These are phyloP conservation scores for Rattus rattus DNA, from an alignment of 2,113 vertebrate species.

Conservation along the genomic window DNA sequence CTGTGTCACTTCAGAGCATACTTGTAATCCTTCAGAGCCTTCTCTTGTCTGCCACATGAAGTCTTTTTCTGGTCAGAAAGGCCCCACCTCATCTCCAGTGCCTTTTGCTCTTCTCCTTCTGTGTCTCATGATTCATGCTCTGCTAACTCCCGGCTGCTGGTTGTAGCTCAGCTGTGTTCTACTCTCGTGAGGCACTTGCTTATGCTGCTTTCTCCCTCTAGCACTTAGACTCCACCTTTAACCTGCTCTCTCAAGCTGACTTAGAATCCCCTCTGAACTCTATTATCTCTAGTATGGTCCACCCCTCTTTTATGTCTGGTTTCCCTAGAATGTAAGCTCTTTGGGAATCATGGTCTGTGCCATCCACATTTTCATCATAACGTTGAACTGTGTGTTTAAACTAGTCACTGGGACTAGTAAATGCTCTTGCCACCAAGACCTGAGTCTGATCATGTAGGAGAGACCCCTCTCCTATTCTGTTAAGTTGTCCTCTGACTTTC, in stretches of 20 bases:
- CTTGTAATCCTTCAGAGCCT: not conserved
- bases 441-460: not conserved
- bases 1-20: not conserved
- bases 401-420: not conserved
- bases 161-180: conserved; percentile 30
- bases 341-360: not conserved
- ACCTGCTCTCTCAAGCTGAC: not conserved
- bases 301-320: conserved; percentile 14
- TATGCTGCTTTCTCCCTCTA: not conserved
- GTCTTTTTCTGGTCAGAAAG: not conserved
- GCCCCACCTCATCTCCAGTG: not conserved
- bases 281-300: not conserved
- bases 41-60: not conserved
- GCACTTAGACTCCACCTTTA: not conserved
- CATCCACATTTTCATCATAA: conserved; percentile 2
- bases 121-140: not conserved
- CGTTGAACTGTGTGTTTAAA: not conserved
- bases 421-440: not conserved
- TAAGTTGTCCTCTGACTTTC: not conserved
- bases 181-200: conserved; percentile 42
- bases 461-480: not conserved
- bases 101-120: not conserved
- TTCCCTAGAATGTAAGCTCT: conserved; percentile 19
- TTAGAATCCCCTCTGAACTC: not conserved
- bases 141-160: not conserved